Conservation (phyloP, 2,888 invertebrate species). For the Corbicula japonica region DNA sequence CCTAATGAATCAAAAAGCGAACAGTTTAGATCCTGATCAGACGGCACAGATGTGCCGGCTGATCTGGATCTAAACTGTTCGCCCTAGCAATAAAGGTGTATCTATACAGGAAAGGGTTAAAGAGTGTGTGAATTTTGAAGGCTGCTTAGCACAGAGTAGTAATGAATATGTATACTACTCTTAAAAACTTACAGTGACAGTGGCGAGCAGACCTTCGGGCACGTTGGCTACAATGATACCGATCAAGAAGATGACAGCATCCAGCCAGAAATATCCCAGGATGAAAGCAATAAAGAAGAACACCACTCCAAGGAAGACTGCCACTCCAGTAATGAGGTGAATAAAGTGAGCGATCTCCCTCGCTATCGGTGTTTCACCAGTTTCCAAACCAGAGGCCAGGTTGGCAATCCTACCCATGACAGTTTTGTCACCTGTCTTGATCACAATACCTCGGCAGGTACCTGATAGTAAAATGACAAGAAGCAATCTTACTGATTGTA, state of each 20-base stretch:
- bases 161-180: too few relatives aligned
- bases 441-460: slow-evolving; percentile 85
- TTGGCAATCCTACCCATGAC: slow-evolving; percentile 87
- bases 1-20: too few relatives aligned
- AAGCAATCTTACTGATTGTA: too few relatives aligned
- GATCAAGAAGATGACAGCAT: slow-evolving; percentile 98
- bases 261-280: slow-evolving; percentile 99
- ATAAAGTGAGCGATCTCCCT: slow-evolving; percentile 99
- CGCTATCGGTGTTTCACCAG: slow-evolving; percentile 97
- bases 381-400: slow-evolving; percentile 86
- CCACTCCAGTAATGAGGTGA: slow-evolving; percentile 97
- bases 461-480: slow-evolving; percentile 77
- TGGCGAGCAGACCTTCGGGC: slow-evolving; percentile 99
- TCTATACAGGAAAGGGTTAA: too few relatives aligned
- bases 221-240: slow-evolving; percentile 99
- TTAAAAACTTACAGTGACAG: slow-evolving; percentile 95
- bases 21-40: too few relatives aligned
- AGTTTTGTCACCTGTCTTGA: slow-evolving; percentile 86
- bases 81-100: too few relatives aligned
- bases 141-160: too few relatives aligned
- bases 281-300: slow-evolving; percentile 99
- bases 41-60: too few relatives aligned
- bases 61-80: too few relatives aligned
- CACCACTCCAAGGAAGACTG: slow-evolving; percentile 92
- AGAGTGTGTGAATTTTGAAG: too few relatives aligned